Conservation (phyloP, 2,888 invertebrate species). For the Hedya salicella region DNA sequence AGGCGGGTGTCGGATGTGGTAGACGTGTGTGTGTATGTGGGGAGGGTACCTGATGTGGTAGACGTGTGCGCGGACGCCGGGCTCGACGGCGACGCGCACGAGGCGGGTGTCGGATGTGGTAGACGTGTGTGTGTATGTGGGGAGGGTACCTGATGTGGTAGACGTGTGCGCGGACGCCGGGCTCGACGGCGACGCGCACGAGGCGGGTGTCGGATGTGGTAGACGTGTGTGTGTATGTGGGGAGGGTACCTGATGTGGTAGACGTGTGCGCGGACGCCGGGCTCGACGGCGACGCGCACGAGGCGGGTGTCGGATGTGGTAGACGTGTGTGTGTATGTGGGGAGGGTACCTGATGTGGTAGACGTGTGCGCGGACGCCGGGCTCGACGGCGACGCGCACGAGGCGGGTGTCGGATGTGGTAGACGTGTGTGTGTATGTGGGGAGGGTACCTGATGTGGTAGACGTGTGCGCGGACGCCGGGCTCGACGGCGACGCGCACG, state of each 20-base stretch:
- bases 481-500: conserved; percentile 43
- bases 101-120: conserved; percentile 70
- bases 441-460: too few relatives aligned
- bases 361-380: conserved; percentile 61
- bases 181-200: conserved; percentile 43
- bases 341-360: too few relatives aligned
- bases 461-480: conserved; percentile 61
- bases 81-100: conserved; percentile 43
- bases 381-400: conserved; percentile 43
- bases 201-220: conserved; percentile 70
- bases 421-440: conserved; percentile 63
- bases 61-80: conserved; percentile 61
- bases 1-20: conserved; percentile 70
- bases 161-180: conserved; percentile 61
- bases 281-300: conserved; percentile 43
- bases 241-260: too few relatives aligned
- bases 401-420: conserved; percentile 70
- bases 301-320: conserved; percentile 70
- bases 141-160: too few relatives aligned
- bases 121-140: conserved; percentile 63
- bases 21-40: conserved; percentile 63
- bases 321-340: conserved; percentile 63
- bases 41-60: too few relatives aligned
- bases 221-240: conserved; percentile 63
- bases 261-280: conserved; percentile 61